Percentiles rank a stretch among this genome's conserved stretches.
phyloP scores from a whole-genome alignment of 2,113 vertebrate species.

The Polyodon spathula region DNA sequence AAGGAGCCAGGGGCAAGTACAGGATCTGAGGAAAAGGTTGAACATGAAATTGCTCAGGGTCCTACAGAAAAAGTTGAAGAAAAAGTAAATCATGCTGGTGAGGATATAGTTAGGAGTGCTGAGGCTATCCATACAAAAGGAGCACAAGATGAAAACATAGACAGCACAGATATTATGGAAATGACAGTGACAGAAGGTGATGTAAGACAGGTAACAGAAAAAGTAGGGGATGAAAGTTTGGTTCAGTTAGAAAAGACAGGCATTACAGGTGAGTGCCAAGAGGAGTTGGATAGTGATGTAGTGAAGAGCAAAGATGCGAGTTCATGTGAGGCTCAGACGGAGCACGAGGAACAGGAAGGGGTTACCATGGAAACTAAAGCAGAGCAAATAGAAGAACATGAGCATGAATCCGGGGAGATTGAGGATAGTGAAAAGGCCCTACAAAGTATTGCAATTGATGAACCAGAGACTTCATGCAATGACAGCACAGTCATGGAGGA shows the following conservation, averaged over 20 bases:
- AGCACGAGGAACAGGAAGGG: background rate
- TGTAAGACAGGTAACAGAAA: background rate
- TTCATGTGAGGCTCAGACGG: background rate
- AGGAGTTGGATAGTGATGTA: background rate
- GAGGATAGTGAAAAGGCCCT: background rate
- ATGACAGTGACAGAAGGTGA: no score
- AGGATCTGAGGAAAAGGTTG: background rate
- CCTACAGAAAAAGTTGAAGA: slow-evolving; percentile 1
- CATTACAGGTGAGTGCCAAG: background rate
- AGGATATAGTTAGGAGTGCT: background rate
- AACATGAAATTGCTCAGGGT: background rate
- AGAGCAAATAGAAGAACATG: background rate
- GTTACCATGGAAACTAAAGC: background rate
- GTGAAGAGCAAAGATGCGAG: background rate
- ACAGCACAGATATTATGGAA: no score
- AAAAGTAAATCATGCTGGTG: background rate
- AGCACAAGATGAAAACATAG: no score
- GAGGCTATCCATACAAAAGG: slow-evolving; percentile 10
- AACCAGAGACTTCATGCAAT: background rate
- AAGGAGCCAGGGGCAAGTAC: no score
- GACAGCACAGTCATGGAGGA: background rate
- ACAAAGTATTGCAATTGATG: background rate
- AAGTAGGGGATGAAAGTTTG: slow-evolving; percentile 13
- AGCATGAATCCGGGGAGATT: background rate
- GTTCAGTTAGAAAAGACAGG: background rate